Percentiles rank a stretch among this genome's conserved stretches.
These are phyloP conservation scores for Solenopsis fugax DNA, from an alignment of 1,140 invertebrate species.

Conservation along the genomic window DNA sequence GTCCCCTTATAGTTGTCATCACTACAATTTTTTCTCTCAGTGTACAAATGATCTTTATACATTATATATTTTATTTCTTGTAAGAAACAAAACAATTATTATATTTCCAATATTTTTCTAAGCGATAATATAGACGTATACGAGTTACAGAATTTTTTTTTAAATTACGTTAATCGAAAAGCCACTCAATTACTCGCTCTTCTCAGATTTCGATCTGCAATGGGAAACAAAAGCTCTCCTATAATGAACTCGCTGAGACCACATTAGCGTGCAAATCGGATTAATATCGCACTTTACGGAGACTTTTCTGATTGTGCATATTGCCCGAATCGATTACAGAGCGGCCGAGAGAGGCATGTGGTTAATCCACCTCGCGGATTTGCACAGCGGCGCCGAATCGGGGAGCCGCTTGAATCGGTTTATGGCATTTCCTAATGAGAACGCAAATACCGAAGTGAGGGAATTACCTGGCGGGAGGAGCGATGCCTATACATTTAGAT, in stretches of 20 bases:
- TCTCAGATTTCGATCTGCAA: not conserved
- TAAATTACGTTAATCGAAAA: not conserved
- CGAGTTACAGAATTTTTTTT: not conserved
- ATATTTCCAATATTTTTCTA: not conserved
- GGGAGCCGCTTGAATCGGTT: conserved; percentile 45
- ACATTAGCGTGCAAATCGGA: conserved; percentile 54
- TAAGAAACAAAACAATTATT: not conserved
- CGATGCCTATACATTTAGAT: conserved; percentile 6
- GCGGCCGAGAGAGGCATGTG: not conserved
- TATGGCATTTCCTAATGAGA: conserved; percentile 68
- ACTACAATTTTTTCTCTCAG: no score
- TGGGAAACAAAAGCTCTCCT: not conserved
- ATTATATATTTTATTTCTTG: not conserved
- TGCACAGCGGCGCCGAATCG: not conserved
- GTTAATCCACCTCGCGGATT: conserved; percentile 52
- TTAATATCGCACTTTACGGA: conserved; percentile 60
- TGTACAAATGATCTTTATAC: not conserved
- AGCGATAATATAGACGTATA: not conserved
- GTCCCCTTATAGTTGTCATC: no score
- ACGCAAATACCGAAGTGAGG: conserved; percentile 63
- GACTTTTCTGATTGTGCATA: conserved; percentile 15
- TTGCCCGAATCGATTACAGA: conserved; percentile 49
- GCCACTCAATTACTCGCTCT: not conserved
- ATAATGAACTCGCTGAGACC: conserved; percentile 35
- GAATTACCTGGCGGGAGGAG: not conserved